Conservation (phyloP, 2,888 invertebrate species). For the Phlogophora meticulosa region DNA sequence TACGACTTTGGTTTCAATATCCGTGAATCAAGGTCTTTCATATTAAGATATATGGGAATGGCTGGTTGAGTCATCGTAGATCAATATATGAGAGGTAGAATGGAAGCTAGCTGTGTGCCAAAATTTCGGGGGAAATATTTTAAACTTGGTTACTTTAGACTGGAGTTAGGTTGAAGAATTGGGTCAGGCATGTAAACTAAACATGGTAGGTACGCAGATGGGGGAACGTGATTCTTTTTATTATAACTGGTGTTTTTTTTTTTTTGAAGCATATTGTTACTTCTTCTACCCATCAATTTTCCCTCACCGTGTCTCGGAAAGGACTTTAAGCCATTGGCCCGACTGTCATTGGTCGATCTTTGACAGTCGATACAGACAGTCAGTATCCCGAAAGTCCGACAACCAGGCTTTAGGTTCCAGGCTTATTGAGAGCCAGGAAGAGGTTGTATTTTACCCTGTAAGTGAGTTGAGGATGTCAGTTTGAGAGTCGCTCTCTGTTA, state of each 20-base stretch:
- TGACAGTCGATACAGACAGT: too few species aligned
- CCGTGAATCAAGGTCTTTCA: constrained; percentile 65
- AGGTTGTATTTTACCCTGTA: too few species aligned
- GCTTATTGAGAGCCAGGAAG: too few species aligned
- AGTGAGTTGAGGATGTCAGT: too few species aligned
- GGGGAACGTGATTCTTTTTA: constrained; percentile 5
- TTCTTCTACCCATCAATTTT: too few species aligned
- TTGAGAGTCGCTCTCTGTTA: too few species aligned
- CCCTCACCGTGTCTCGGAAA: too few species aligned
- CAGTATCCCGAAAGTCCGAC: too few species aligned
- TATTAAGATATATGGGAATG: constrained; percentile 66
- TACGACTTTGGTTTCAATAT: constrained; percentile 65
- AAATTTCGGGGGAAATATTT: constrained; percentile 48
- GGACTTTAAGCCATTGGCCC: too few species aligned
- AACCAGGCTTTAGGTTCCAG: too few species aligned
- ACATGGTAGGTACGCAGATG: background rate
- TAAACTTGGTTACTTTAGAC: constrained; percentile 38
- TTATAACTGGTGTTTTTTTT: background rate
- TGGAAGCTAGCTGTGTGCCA: constrained; percentile 56
- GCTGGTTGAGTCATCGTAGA: constrained; percentile 59
- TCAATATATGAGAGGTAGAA: constrained; percentile 57
- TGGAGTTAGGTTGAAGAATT: constrained; percentile 11
- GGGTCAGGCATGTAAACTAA: constrained; percentile 40
- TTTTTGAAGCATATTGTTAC: too few species aligned
- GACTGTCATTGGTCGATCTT: too few species aligned